Percentiles rank a stretch among this genome's conserved stretches.
Conservation (phyloP, 2,888 invertebrate genomes). For the Craniophora ligustri region DNA sequence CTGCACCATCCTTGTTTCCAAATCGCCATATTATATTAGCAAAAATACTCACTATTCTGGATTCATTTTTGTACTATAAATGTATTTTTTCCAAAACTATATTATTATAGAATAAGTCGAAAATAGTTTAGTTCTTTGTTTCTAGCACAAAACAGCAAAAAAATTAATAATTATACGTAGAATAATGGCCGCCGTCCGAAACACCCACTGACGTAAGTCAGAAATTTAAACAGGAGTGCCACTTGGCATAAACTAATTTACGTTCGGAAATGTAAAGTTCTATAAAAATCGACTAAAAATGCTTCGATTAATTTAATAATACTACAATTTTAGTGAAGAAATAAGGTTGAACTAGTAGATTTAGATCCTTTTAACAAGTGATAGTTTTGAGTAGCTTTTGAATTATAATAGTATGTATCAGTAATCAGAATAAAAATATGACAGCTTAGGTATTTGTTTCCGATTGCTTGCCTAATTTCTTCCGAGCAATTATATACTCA, state of each 20-base stretch:
- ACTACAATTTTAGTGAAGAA: background rate
- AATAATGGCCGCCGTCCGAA: slow-evolving; percentile 87
- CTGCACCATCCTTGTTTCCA: slow-evolving; percentile 76
- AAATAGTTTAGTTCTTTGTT: slow-evolving; percentile 81
- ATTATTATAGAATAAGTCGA: slow-evolving; percentile 67
- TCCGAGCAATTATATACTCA: no score
- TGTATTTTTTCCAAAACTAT: slow-evolving; percentile 75
- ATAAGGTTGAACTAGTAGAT: no score
- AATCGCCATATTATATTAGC: slow-evolving; percentile 64
- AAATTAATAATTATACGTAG: slow-evolving; percentile 84
- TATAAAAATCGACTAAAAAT: slow-evolving; percentile 40
- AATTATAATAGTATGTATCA: no score
- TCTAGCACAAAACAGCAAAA: slow-evolving; percentile 82
- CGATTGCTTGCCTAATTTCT: no score
- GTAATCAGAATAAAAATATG: no score
- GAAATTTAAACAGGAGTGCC: slow-evolving; percentile 84
- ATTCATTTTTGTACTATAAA: slow-evolving; percentile 90
- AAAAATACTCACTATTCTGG: slow-evolving; percentile 94
- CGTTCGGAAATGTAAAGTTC: slow-evolving; percentile 66
- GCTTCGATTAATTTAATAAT: background rate
- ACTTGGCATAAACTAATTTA: slow-evolving; percentile 83
- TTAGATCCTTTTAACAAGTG: no score
- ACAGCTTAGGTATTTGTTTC: no score
- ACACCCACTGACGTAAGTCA: slow-evolving; percentile 88
- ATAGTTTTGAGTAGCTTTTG: no score